Percentiles rank a stretch among this genome's conserved stretches.
Conservation (phyloP, 2,888 invertebrate species). For the Drosophila longiperda region DNA sequence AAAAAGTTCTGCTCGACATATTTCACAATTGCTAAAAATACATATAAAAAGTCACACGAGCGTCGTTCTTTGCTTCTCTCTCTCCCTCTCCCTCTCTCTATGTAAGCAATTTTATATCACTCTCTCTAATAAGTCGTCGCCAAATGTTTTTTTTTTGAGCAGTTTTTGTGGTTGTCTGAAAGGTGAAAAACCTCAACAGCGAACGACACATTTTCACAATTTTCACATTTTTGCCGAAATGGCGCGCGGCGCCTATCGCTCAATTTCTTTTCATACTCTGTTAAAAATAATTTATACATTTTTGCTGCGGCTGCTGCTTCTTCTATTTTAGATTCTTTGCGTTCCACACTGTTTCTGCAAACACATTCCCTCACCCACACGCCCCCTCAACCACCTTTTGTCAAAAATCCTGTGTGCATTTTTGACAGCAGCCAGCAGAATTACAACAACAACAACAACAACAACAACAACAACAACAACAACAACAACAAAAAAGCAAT, state of each 20-base stretch:
- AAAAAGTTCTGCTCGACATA: slow-evolving; percentile 56
- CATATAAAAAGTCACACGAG: slow-evolving; percentile 70
- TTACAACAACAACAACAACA: slow-evolving; percentile 19
- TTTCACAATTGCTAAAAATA: slow-evolving; percentile 68
- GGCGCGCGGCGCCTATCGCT: slow-evolving; percentile 71
- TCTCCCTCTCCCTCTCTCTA: not conserved
- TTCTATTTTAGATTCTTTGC: slow-evolving; percentile 1
- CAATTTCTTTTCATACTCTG: slow-evolving; percentile 51
- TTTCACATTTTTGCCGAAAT: slow-evolving; percentile 48
- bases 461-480: slow-evolving; percentile 25
- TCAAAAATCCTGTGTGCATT: slow-evolving; percentile 63
- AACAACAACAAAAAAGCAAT: slow-evolving; percentile 46
- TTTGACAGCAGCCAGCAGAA: slow-evolving; percentile 56
- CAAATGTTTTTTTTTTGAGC: slow-evolving; percentile 34
- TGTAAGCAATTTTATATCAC: not conserved
- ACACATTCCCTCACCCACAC: not conserved
- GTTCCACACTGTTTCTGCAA: slow-evolving; percentile 1
- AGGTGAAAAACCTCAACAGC: slow-evolving; percentile 73
- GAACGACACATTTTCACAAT: slow-evolving; percentile 56
- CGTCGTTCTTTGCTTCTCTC: slow-evolving; percentile 4
- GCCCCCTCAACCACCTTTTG: slow-evolving; percentile 65
- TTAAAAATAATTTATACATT: slow-evolving; percentile 52
- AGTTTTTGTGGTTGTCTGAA: slow-evolving; percentile 47
- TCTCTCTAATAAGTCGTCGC: slow-evolving; percentile 18
- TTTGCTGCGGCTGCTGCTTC: not conserved